phyloP scores from a whole-genome alignment of 2,888 invertebrate genomes.

The Thera britannica region DNA sequence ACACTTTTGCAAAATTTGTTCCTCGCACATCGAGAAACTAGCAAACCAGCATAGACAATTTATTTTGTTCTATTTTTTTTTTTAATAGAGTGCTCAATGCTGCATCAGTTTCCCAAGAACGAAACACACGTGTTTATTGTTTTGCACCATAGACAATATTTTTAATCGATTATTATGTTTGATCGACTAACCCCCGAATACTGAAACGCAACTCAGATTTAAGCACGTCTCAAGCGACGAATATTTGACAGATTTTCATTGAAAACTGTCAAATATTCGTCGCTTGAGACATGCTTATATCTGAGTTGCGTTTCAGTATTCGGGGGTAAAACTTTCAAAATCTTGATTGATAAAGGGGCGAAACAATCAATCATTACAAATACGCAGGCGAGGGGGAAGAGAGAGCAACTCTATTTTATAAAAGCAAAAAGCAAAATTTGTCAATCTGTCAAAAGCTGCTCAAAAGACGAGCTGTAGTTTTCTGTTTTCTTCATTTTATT shows the following conservation, averaged over 20 bases:
- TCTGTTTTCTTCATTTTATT: constrained; percentile 73
- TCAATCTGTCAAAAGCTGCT: constrained; percentile 59
- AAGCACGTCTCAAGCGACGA: no score
- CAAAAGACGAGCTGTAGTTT: constrained; percentile 56
- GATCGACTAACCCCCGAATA: no score
- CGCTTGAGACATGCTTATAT: no score
- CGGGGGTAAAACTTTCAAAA: background rate
- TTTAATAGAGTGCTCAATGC: constrained; percentile 28
- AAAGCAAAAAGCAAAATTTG: constrained; percentile 33
- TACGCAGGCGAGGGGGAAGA: background rate
- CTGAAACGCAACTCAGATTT: no score
- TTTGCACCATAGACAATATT: constrained; percentile 21
- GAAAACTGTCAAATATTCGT: no score
- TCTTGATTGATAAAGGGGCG: constrained; percentile 1
- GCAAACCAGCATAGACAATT: constrained; percentile 73
- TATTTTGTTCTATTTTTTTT: constrained; percentile 41
- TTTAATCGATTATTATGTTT: background rate
- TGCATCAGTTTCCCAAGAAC: background rate
- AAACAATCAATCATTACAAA: no score
- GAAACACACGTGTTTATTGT: constrained; percentile 25
- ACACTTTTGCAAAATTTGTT: constrained; percentile 72
- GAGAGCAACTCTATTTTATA: constrained; percentile 29
- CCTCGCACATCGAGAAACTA: constrained; percentile 79
- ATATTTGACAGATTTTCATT: no score
- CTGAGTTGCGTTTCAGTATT: no score